These are phyloP conservation scores for Lethrus apterus DNA, from an alignment of 1,140 invertebrate genomes.

Conservation along the genomic window DNA sequence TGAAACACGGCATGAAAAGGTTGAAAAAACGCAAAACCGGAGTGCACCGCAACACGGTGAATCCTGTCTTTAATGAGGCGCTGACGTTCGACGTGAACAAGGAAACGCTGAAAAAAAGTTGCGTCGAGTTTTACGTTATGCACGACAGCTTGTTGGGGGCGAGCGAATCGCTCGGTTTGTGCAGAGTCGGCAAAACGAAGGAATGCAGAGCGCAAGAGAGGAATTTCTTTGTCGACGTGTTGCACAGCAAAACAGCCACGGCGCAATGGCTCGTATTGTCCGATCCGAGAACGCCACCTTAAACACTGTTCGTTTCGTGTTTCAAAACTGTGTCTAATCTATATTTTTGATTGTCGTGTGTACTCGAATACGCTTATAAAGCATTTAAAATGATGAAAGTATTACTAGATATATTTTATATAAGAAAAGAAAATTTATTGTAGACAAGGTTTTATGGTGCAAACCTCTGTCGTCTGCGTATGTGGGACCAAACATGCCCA, in stretches of 20 bases:
- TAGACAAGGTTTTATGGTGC: too few species aligned
- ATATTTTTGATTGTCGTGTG: too few species aligned
- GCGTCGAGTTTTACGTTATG: constrained; percentile 47
- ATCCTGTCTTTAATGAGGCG: constrained; percentile 82
- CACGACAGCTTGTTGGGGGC: constrained; percentile 47
- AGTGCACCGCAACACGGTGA: constrained; percentile 73
- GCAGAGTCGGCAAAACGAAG: constrained; percentile 43
- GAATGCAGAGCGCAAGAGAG: constrained; percentile 43
- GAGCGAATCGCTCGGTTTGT: constrained; percentile 47
- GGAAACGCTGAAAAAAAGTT: constrained; percentile 47
- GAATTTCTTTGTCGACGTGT: constrained; percentile 48
- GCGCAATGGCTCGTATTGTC: constrained; percentile 49
- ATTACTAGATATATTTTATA: too few species aligned
- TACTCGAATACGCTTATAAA: too few species aligned
- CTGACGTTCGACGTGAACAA: constrained; percentile 71
- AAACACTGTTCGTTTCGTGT: too few species aligned
- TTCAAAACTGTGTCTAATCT: too few species aligned
- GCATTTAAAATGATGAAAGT: too few species aligned
- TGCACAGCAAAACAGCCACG: constrained; percentile 49
- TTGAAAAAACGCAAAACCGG: constrained; percentile 84
- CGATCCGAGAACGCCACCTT: constrained; percentile 22
- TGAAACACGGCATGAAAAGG: constrained; percentile 64
- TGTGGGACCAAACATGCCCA: too few species aligned
- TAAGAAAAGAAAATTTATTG: too few species aligned
- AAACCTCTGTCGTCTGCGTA: too few species aligned